A percentile compares a stretch with the other conserved stretches of the same genome.
phyloP scores from a whole-genome alignment of 1,140 invertebrate genomes.

The Pseudoatta argentina region DNA sequence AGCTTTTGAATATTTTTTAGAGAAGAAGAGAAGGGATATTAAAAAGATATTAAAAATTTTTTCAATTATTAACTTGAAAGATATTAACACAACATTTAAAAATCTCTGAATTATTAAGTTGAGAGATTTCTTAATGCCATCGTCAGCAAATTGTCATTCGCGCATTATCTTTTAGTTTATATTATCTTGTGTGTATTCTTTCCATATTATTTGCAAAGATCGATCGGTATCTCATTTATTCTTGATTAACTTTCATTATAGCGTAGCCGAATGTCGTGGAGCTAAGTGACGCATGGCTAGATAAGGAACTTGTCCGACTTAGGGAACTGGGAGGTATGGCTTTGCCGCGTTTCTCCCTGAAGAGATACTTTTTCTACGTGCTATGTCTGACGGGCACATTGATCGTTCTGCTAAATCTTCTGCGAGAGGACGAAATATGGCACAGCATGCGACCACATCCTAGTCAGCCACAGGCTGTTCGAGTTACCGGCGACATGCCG shows the following conservation, averaged over 20 bases:
- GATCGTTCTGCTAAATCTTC: conserved; percentile 85
- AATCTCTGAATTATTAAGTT: not conserved
- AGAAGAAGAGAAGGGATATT: not conserved
- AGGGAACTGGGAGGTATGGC: conserved; percentile 82
- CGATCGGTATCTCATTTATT: not conserved
- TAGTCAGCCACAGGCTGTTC: conserved; percentile 74
- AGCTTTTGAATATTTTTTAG: not conserved
- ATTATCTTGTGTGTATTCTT: not conserved
- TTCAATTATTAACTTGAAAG: not conserved
- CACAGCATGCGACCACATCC: conserved; percentile 78
- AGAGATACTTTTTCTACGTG: conserved; percentile 86
- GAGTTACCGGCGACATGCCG: conserved; percentile 67
- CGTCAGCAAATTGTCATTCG: not conserved
- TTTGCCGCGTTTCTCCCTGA: conserved; percentile 85
- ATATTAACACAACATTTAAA: not conserved
- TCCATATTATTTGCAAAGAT: not conserved
- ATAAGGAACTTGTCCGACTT: conserved; percentile 57
- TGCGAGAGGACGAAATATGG: conserved; percentile 84
- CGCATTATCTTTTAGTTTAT: not conserved
- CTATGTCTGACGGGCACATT: conserved; percentile 84
- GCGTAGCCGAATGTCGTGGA: conserved; percentile 72
- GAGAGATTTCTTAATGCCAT: not conserved
- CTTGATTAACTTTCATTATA: conserved; percentile 25
- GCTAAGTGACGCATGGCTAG: conserved; percentile 61
- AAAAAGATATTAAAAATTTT: not conserved